Conservation (phyloP, 2,888 invertebrate genomes). For the Bibio marci region DNA sequence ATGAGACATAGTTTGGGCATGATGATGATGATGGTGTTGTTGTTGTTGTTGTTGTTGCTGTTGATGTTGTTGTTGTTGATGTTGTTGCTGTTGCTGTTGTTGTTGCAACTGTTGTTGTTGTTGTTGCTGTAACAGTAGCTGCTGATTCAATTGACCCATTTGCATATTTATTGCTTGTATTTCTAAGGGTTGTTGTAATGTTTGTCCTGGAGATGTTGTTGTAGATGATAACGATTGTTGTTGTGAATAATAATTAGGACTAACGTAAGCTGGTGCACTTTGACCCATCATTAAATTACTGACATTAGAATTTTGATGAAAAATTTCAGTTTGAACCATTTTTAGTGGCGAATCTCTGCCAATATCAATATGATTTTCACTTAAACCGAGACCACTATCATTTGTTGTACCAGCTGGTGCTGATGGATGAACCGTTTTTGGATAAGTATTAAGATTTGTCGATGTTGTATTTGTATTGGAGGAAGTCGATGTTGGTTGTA, state of each 20-base stretch:
- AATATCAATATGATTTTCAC: slow-evolving; percentile 20
- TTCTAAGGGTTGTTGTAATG: slow-evolving; percentile 12
- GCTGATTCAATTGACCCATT: slow-evolving; percentile 10
- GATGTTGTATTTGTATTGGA: slow-evolving; percentile 7
- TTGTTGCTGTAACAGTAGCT: slow-evolving; percentile 13
- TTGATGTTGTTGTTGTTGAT: slow-evolving; percentile 35
- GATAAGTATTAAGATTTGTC: slow-evolving; percentile 3
- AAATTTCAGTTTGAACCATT: slow-evolving; percentile 2
- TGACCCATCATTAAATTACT: slow-evolving; percentile 3
- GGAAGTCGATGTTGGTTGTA: slow-evolving; percentile 18
- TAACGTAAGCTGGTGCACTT: slow-evolving; percentile 1
- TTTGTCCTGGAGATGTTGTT: slow-evolving; percentile 18
- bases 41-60: slow-evolving; percentile 30
- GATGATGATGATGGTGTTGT: slow-evolving; percentile 19
- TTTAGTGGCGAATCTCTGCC: slow-evolving; percentile 8
- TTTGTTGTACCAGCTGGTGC: slow-evolving; percentile 17
- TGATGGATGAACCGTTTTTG: slow-evolving; percentile 12
- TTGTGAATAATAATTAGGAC: too few species aligned
- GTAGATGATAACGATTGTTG: slow-evolving; percentile 1
- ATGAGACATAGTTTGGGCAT: slow-evolving; percentile 18
- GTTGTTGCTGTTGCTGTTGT: slow-evolving; percentile 23
- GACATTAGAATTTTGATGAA: neutral
- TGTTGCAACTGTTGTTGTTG: slow-evolving; percentile 10
- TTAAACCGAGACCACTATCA: slow-evolving; percentile 12
- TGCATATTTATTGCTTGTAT: slow-evolving; percentile 6